A percentile compares a stretch with the other conserved stretches of the same genome.
These are phyloP conservation scores for Thecocarcelia acutangulata DNA, from an alignment of 2,888 invertebrate species.

Conservation along the genomic window DNA sequence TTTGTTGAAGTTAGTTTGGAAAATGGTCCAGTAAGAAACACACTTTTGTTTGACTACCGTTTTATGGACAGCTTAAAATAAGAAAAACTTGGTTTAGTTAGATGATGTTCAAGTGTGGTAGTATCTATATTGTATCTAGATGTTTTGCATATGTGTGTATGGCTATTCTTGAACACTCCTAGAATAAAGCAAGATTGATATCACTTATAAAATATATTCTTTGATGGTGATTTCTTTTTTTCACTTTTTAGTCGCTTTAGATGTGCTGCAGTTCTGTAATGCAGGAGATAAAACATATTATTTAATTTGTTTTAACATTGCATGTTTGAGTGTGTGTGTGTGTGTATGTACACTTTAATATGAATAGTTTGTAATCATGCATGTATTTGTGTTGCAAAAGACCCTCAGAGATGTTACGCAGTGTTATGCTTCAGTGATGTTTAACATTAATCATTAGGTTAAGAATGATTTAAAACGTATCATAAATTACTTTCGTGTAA, in stretches of 20 bases:
- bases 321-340: background rate
- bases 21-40: too few relatives aligned
- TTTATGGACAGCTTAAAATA: too few relatives aligned
- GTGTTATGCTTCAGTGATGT: constrained; percentile 49
- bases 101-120: too few relatives aligned
- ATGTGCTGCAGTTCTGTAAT: constrained; percentile 15
- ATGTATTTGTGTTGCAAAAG: constrained; percentile 34
- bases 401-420: constrained; percentile 39
- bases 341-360: constrained; percentile 10
- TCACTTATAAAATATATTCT: constrained; percentile 36
- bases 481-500: constrained; percentile 28
- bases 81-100: too few relatives aligned
- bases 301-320: constrained; percentile 3
- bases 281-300: constrained; percentile 43
- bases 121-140: too few relatives aligned
- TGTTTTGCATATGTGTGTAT: background rate
- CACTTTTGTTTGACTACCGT: too few relatives aligned
- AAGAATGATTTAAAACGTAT: constrained; percentile 30
- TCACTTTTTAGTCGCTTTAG: constrained; percentile 6
- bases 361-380: constrained; percentile 45
- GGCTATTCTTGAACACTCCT: constrained; percentile 40
- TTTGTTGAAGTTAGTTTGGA: too few relatives aligned
- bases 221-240: constrained; percentile 18
- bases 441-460: constrained; percentile 59
- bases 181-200: constrained; percentile 63